Base-by-base conservation (phyloP, 1,140 invertebrate species). In the Macrobrachium rosenbergii region DNA sequence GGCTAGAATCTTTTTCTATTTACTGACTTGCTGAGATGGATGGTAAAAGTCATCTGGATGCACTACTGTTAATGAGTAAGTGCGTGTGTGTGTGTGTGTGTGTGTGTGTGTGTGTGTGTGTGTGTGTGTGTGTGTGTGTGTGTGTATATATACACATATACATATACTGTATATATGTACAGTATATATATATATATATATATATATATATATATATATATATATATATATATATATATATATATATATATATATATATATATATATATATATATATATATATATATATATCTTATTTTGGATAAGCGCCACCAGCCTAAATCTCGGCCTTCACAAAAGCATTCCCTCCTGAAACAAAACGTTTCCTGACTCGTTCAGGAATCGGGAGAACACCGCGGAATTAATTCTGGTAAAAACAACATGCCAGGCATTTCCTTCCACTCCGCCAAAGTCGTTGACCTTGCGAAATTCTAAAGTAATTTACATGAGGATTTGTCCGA, bases 101-200 rank as follows among this genome's bases (percentile, higher is more conserved):
- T 8, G 28, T 75, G 43, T 76, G 43, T 23, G 43, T 76, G 43
- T 76, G 43, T 23, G 43, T 76, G 43, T 23, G 43, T 76, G 43
- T 23, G 43, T 76, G 43, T 76, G 43, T 23, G 11, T 76, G 43
- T 23, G 17, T 76, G 43, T 76, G 43, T 37, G 43, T n/a, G n/a
- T n/a, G n/a, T n/a, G n/a, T n/a, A n/a, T n/a, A n/a, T n/a, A n/a
- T n/a, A 45, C 52, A 45, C n/a, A 45, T 77, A 45, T 77, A 37
- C 3, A 37, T 37, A 37, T 37, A 37, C 3, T 37, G n/a, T n/a
- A n/a, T n/a, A n/a, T n/a, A n/a, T 14, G 8, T 14, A 43, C 12
- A 43, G n/a, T 77, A n/a, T 77, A 43, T 77, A 16, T 77, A 8
- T 77, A 16, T 77, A 8, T 77, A n/a, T 77, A 8, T 77, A 16